phyloP scores from a whole-genome alignment of 1,140 invertebrate genomes.

The Subanguina moxae region DNA sequence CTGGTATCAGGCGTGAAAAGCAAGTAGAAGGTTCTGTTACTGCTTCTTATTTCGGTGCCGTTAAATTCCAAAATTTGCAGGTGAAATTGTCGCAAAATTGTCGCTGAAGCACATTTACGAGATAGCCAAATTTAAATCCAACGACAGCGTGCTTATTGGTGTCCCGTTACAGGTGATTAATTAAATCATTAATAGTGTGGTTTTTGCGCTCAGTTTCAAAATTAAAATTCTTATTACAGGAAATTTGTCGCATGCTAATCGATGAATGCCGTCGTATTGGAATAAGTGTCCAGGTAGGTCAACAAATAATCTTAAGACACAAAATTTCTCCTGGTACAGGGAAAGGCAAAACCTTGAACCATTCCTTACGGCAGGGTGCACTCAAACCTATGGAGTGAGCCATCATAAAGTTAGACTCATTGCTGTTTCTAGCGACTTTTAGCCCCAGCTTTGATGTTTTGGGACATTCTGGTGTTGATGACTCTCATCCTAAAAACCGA shows the following conservation, averaged over 20 bases:
- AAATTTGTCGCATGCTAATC: slow-evolving; percentile 49
- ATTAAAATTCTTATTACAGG: slow-evolving; percentile 23
- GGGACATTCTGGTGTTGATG: too few species aligned
- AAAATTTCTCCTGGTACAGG: slow-evolving; percentile 3
- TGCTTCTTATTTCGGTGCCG: not conserved
- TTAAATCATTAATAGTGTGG: slow-evolving; percentile 72
- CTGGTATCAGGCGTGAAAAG: slow-evolving; percentile 79
- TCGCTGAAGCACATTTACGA: slow-evolving; percentile 95
- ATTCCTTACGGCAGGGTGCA: too few species aligned
- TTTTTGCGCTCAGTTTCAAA: not conserved
- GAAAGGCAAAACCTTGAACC: too few species aligned
- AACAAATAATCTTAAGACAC: not conserved
- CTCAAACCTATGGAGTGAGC: too few species aligned
- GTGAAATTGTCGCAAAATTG: slow-evolving; percentile 80
- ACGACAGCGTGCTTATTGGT: slow-evolving; percentile 74
- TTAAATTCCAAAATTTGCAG: slow-evolving; percentile 30
- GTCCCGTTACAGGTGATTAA: slow-evolving; percentile 67
- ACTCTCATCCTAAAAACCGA: too few species aligned
- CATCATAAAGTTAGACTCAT: too few species aligned
- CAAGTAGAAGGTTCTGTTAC: slow-evolving; percentile 63
- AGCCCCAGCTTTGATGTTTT: too few species aligned
- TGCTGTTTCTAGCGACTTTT: too few species aligned
- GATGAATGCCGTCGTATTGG: slow-evolving; percentile 8
- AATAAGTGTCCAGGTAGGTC: not conserved
- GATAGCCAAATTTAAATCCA: slow-evolving; percentile 86